Conservation (phyloP, 1,140 invertebrate genomes). For the Drosophila pruinosa region DNA sequence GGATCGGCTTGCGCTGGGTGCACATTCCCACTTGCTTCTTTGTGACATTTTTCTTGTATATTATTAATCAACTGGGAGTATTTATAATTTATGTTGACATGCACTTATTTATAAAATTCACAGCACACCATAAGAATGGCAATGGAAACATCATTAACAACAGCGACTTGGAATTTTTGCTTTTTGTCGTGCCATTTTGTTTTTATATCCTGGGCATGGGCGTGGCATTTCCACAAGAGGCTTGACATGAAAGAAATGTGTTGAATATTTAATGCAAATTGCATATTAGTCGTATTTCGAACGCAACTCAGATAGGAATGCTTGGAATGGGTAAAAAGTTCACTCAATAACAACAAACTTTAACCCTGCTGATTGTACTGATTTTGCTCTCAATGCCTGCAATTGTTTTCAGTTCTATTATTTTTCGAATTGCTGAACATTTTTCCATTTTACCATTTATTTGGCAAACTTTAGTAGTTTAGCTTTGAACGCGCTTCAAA, state of each 20-base stretch:
- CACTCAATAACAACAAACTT: conserved; percentile 13
- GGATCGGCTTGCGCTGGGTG: conserved; percentile 1
- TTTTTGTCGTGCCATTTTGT: neutral
- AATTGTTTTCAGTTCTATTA: conserved; percentile 14
- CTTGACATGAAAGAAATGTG: conserved; percentile 33
- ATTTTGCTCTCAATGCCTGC: conserved; percentile 6
- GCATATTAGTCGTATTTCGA: conserved; percentile 31
- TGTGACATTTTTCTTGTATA: conserved; percentile 70
- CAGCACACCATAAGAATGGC: conserved; percentile 29
- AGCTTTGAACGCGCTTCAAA: neutral
- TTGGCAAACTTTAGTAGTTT: conserved; percentile 14
- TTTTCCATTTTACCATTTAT: neutral
- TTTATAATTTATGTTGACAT: conserved; percentile 79
- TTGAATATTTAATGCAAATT: conserved; percentile 41
- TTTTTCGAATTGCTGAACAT: conserved; percentile 1
- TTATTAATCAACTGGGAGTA: conserved; percentile 76
- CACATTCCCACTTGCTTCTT: conserved; percentile 60
- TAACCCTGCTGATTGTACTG: conserved; percentile 16
- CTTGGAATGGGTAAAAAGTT: conserved; percentile 20
- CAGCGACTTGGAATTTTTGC: conserved; percentile 13
- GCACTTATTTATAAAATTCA: conserved; percentile 68
- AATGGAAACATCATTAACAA: conserved; percentile 42
- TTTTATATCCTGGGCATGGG: neutral
- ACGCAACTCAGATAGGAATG: neutral
- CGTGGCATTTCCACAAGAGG: conserved; percentile 6